A percentile compares a stretch with the other conserved stretches of the same genome.
These are phyloP conservation scores for Struthidea cinerea DNA, from an alignment of 2,113 vertebrate genomes.

Conservation along the genomic window DNA sequence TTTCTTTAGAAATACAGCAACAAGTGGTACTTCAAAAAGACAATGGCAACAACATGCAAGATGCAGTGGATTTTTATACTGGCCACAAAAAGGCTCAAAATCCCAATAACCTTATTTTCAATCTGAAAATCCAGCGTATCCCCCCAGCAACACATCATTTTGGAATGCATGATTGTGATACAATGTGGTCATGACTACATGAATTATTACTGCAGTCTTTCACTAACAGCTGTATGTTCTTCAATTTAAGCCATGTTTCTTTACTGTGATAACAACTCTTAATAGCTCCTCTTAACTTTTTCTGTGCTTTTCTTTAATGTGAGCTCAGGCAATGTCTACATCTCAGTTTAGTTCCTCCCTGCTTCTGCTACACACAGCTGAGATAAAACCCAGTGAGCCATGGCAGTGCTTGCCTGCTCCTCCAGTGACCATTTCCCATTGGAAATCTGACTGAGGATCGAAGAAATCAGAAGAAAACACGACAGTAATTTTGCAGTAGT, in stretches of 20 bases:
- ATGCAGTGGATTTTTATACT: background rate
- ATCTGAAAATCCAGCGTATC: background rate
- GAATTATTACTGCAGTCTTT: background rate
- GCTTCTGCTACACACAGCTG: background rate
- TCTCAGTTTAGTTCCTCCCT: background rate
- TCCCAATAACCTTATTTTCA: background rate
- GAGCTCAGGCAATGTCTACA: background rate
- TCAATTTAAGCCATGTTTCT: background rate
- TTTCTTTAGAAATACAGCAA: background rate
- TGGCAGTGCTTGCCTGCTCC: background rate
- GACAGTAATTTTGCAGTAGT: background rate
- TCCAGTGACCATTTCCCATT: background rate
- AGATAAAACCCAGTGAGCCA: background rate
- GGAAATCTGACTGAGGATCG: background rate
- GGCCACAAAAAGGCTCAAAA: background rate
- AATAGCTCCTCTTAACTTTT: background rate
- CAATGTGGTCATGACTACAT: background rate
- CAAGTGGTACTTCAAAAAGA: background rate
- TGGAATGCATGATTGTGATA: background rate
- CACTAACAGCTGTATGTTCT: background rate
- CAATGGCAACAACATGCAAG: fast-evolving
- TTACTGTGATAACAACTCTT: background rate
- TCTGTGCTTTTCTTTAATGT: background rate
- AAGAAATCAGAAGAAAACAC: background rate
- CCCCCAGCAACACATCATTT: background rate